Evolutionary conservation across 2,113 vertebrate genomes (phyloP), one percentile per base, ranked within the genome.

Genomic region (Passer montanus): DNA sequence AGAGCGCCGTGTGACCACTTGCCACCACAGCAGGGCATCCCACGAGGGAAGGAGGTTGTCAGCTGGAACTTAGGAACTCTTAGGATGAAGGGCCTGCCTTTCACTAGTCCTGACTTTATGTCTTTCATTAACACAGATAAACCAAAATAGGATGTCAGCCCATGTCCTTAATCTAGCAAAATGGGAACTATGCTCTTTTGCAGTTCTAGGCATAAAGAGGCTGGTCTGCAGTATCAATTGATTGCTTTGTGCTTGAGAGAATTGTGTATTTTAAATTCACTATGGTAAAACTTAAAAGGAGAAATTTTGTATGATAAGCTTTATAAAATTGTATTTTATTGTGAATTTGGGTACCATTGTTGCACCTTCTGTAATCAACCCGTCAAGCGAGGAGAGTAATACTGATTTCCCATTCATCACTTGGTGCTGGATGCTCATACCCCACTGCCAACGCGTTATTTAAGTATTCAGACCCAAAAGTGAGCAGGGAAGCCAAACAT

Each of bases 1-100:
- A 49, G 31, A 72, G 6, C 0, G 0, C 79, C 17, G 11, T 4
- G 35, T 0, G 7, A 75, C 35, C 0, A 0, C 33, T 43, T 28
- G 15, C 10, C 28, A 44, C 30, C 1, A 1, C 9, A 18, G 39
- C 30, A 55, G 35, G 23, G 18, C 39, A 84, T 46, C 22, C 59
- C 17, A 6, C 0, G 0, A 3, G 2, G 24, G 33, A 80, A 72
- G 62, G 20, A 72, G 35, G 2, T 6, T 31, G 35, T 47, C 72
- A 64, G 39, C 33, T 47, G 46, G 53, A 80, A 43, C 14, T 27
- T 14, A 30, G 27, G 30, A 41, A 30, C 18, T 52, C 20, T n/a
- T 24, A 62, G 39, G 64, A 49, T 8, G 31, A 74, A 75, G n/a
- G 31, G 10, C 24, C 41, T 69, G 46, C 21, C 39, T 72, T 41